phyloP scores from a whole-genome alignment of 2,113 vertebrate species.

The Mystacornis crossleyi region DNA sequence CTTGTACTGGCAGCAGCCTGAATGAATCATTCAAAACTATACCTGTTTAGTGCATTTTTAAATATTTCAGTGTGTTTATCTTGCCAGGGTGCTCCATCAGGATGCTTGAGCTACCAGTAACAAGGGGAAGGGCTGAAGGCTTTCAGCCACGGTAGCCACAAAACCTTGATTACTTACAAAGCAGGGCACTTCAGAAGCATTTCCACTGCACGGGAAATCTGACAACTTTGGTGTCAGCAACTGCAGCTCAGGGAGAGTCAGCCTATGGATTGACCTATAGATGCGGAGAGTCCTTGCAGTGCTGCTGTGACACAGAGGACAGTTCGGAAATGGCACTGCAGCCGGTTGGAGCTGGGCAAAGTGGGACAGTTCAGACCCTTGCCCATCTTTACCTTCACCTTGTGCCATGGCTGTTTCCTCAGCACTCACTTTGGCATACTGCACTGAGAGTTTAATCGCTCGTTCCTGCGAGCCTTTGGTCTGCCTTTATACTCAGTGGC shows the following conservation, averaged over 20 bases:
- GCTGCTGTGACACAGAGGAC: neutral
- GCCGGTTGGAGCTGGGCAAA: neutral
- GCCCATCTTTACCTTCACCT: neutral
- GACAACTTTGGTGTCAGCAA: neutral
- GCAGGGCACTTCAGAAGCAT: neutral
- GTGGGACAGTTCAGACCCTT: neutral
- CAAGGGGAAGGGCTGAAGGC: neutral
- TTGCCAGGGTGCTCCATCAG: neutral
- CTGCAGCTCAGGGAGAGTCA: neutral
- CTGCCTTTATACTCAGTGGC: neutral
- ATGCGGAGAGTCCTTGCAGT: neutral
- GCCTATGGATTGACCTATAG: neutral
- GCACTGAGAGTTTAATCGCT: neutral
- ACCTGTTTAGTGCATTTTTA: neutral
- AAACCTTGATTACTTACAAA: neutral
- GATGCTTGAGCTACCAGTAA: neutral
- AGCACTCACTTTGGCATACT: neutral
- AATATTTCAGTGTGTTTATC: neutral
- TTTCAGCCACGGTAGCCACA: neutral
- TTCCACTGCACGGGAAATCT: neutral
- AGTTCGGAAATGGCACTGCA: neutral
- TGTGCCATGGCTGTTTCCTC: neutral
- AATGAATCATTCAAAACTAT: neutral
- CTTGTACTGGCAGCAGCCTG: neutral
- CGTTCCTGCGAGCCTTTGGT: neutral